Base-by-base conservation (phyloP, 2,797 vertebrate genomes). In the Poeciliopsis turneri region DNA sequence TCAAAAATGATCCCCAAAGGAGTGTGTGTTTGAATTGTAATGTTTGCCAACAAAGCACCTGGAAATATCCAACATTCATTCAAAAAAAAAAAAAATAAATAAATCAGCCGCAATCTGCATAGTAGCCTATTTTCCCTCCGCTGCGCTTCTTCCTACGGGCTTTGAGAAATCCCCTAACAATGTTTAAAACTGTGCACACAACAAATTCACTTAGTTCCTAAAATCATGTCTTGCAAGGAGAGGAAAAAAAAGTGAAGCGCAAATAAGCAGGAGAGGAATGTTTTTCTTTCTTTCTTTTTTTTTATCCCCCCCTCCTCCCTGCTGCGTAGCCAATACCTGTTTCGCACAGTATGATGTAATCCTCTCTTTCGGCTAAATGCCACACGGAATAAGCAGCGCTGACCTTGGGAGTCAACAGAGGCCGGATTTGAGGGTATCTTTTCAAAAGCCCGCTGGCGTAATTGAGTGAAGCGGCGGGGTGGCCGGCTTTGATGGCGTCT, bases 401-500 rank as follows among this genome's bases (percentile, higher is more conserved):
- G 92, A 95, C 92, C 91, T 93, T 88, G 88, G 82, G 81, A 88
- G 87, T 88, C 45, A 59, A 70, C 36, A 9, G 59, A 47, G 79
- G 78, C 73, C 4, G 84, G 90, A 87, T 91, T 92, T 90, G 84
- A 89, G 87, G 86, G 79, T 80, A 82, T 89, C 81, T 89, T 87
- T 86, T 87, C 78, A 82, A 90, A 93, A 94, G 86, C 78, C 81
- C 71, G 73, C 85, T 72, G 84, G 91, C 88, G 90, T 92, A 92
- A 94, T 92, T 92, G 91, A 93, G 91, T 86, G 73, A 80, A 94
- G 90, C 74, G 72, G 81, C 73, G 15, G 90, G 91, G 78, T 84
- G 87, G 85, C 82, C 79, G 82, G 41, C 86, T 93, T 93, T 94
- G 93, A 93, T 93, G 79, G 86, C 84, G 82, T 87, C 86, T 82